Base-by-base conservation (phyloP, 2,113 vertebrate species). In the Sakesphorus luctuosus region DNA sequence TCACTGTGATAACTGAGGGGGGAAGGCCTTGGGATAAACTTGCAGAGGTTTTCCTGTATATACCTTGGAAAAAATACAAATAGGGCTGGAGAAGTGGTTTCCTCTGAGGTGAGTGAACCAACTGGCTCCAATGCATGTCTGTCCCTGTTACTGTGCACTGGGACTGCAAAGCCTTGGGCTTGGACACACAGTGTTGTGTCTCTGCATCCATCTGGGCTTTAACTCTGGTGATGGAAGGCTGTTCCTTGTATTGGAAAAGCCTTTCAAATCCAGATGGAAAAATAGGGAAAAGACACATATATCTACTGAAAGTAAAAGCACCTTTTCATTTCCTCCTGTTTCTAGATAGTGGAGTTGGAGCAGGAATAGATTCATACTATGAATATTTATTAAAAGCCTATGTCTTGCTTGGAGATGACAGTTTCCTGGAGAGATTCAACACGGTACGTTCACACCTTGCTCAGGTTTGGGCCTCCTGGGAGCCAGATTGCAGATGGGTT, bases 351-450 rank as follows among this genome's bases (percentile, higher is more conserved):
- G 99, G 99, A 73, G 99, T 99, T 24, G 99, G 99, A 97, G 99
- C 99, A 5, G 99, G 99, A 77, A 99, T 99, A 93, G 99, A 99
- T 97, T 99, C 99, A 0, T 99, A 99, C 96, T 99, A 99, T 96
- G 99, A 99, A 96, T 99, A 99, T 97, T 98, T 99, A 73, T 98
- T 99, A 83, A 99, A 99, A 98, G 99, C 99, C 80, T 99, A 99
- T 92, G 97, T 99, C 94, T 98, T 99, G 87, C 97, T 99, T 96
- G 99, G 99, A 95, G 99, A 99, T 95, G 99, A 99, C 97, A 98
- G 98, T 97, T 99, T 99, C 97, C 98, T 99, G 95, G 98, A 99
- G 96, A 99, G 99, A 96, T 99, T 99, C 98, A 99, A 99, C 97
- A 99, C 98, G 81, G 99, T 99, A 96, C 98, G 99, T 98, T 91